A percentile compares a stretch with the other conserved stretches of the same genome.
Conservation (phyloP, 2,888 invertebrate genomes). For the Stegophylla sp. region DNA sequence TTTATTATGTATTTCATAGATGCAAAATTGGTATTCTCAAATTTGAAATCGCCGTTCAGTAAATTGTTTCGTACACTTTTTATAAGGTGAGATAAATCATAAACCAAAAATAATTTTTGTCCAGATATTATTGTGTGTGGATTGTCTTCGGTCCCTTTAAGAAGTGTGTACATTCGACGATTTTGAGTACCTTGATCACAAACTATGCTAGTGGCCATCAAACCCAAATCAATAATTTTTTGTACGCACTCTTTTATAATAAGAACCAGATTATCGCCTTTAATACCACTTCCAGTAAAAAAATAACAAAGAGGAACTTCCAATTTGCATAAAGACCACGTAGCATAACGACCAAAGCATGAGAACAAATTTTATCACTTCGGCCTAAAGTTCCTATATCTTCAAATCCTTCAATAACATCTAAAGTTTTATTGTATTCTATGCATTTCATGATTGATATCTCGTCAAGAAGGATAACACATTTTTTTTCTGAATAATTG, state of each 20-base stretch:
- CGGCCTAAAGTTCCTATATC: slow-evolving; percentile 61
- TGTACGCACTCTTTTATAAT: neutral
- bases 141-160: slow-evolving; percentile 47
- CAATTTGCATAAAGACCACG: slow-evolving; percentile 61
- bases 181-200: slow-evolving; percentile 60
- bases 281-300: neutral
- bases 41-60: slow-evolving; percentile 57
- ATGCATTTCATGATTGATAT: neutral
- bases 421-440: neutral
- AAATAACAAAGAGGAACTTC: slow-evolving; percentile 51
- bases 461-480: neutral
- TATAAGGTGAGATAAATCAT: too few species aligned
- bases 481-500: neutral
- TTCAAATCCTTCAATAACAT: slow-evolving; percentile 61
- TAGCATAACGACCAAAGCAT: slow-evolving; percentile 62
- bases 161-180: slow-evolving; percentile 46
- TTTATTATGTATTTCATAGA: slow-evolving; percentile 61
- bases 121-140: too few species aligned
- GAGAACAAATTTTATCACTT: slow-evolving; percentile 60
- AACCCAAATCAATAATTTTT: neutral
- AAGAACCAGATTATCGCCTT: neutral
- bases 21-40: slow-evolving; percentile 49
- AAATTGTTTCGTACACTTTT: slow-evolving; percentile 29
- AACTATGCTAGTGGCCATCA: slow-evolving; percentile 29
- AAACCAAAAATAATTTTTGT: too few species aligned